These are phyloP conservation scores for Himalopsyche kuldschensis DNA, from an alignment of 2,888 invertebrate genomes.

Conservation along the genomic window DNA sequence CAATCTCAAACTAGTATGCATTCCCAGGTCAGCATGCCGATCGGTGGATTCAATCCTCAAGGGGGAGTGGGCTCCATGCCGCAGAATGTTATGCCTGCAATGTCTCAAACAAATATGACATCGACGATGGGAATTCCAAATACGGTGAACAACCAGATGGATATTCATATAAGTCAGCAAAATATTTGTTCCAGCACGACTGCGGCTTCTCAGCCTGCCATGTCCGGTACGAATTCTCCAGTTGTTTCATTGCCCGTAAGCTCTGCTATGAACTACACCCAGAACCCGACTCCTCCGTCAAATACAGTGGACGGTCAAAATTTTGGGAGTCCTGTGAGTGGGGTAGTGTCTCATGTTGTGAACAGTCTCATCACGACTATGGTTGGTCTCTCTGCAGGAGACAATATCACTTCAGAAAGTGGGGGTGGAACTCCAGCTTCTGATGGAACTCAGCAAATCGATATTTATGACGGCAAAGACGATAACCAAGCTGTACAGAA, in stretches of 20 bases:
- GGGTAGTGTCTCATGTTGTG: conserved; percentile 55
- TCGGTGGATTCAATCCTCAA: conserved; percentile 34
- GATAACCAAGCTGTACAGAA: conserved; percentile 49
- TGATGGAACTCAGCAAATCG: conserved; percentile 50
- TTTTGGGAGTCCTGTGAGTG: conserved; percentile 60
- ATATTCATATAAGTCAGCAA: conserved; percentile 41
- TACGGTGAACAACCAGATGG: conserved; percentile 45
- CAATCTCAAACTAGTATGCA: conserved; percentile 59
- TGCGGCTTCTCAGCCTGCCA: conserved; percentile 40
- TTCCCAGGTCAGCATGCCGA: conserved; percentile 37
- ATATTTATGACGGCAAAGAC: conserved; percentile 55
- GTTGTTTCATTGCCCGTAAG: conserved; percentile 57
- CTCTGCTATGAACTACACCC: conserved; percentile 46
- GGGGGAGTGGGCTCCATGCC: conserved; percentile 32
- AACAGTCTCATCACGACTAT: conserved; percentile 55
- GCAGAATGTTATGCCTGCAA: conserved; percentile 52
- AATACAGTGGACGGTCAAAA: conserved; percentile 54
- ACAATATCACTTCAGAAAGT: conserved; percentile 44
- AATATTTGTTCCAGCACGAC: conserved; percentile 43
- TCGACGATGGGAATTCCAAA: conserved; percentile 44
- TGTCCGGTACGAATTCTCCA: conserved; percentile 58
- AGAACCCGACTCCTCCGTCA: conserved; percentile 40
- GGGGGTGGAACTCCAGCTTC: conserved; percentile 51
- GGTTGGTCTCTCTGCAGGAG: conserved; percentile 46
- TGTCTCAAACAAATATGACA: conserved; percentile 54